Evolutionary conservation across 1,140 invertebrate species (phyloP).

Genomic region (Ostrea edulis): DNA sequence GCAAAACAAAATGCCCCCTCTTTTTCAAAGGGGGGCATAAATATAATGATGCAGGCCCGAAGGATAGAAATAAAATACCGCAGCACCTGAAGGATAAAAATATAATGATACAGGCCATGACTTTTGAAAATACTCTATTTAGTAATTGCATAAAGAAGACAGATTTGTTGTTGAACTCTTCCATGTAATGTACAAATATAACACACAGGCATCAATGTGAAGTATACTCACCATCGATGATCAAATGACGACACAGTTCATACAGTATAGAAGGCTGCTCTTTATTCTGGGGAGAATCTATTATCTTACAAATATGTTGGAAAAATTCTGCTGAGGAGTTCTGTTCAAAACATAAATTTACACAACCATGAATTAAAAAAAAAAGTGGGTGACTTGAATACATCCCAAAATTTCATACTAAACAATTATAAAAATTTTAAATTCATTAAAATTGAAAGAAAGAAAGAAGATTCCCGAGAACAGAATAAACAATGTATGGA

Average conservation of each 20-base stretch:
- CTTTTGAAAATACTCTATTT: neutral
- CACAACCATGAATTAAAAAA: neutral
- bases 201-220: neutral
- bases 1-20: too few species aligned
- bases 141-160: neutral
- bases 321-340: slow-evolving; percentile 70
- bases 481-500: too few species aligned
- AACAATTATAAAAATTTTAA: too few species aligned
- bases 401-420: too few species aligned
- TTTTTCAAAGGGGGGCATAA: too few species aligned
- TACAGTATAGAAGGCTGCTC: slow-evolving; percentile 59
- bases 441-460: too few species aligned
- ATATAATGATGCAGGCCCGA: too few species aligned
- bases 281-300: slow-evolving; percentile 62
- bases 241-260: slow-evolving; percentile 71
- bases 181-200: neutral
- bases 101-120: neutral
- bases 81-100: slow-evolving; percentile 69
- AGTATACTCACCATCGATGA: slow-evolving; percentile 54
- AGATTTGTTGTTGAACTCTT: neutral
- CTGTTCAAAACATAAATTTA: slow-evolving; percentile 58
- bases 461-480: too few species aligned
- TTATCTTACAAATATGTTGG: slow-evolving; percentile 72
- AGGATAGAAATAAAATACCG: too few species aligned
- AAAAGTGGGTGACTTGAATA: neutral